Conservation (phyloP, 2,888 invertebrate genomes). For the Cephus nigrinus region DNA sequence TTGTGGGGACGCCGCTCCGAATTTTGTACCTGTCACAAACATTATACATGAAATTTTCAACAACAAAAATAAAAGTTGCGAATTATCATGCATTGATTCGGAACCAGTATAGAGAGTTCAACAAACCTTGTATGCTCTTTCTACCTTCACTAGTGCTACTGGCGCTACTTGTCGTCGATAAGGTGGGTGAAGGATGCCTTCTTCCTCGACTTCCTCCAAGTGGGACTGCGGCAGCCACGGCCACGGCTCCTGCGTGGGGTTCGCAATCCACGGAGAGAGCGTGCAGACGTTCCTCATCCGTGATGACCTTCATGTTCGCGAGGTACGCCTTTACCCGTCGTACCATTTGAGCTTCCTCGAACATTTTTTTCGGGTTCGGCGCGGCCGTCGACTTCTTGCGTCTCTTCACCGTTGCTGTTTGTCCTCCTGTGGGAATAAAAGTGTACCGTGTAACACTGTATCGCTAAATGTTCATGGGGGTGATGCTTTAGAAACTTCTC, state of each 20-base stretch:
- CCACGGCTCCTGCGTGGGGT: conserved; percentile 65
- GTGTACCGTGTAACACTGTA: not conserved
- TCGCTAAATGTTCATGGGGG: not conserved
- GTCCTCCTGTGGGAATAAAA: conserved; percentile 70
- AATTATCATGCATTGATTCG: not conserved
- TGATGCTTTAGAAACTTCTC: not conserved
- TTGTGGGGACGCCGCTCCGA: conserved; percentile 94
- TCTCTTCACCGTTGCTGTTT: conserved; percentile 84
- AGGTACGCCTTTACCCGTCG: conserved; percentile 96
- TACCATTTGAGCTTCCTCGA: conserved; percentile 99
- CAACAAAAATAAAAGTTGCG: not conserved
- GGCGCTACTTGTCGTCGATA: conserved; percentile 91
- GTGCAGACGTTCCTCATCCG: conserved; percentile 91
- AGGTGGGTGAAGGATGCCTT: conserved; percentile 91
- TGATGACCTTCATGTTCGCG: conserved; percentile 89
- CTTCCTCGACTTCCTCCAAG: conserved; percentile 76
- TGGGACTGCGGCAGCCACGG: conserved; percentile 68
- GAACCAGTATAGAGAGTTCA: not conserved
- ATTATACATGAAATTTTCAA: not conserved
- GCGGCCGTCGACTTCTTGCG: conserved; percentile 90
- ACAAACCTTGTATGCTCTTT: conserved; percentile 64
- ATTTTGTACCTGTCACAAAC: conserved; percentile 57
- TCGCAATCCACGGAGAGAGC: conserved; percentile 93
- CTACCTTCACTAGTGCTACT: conserved; percentile 85
- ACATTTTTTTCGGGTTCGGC: conserved; percentile 98